A percentile compares a stretch with the other conserved stretches of the same genome.
phyloP scores from a whole-genome alignment of 2,797 vertebrate genomes.

The Gambusia yucatana region DNA sequence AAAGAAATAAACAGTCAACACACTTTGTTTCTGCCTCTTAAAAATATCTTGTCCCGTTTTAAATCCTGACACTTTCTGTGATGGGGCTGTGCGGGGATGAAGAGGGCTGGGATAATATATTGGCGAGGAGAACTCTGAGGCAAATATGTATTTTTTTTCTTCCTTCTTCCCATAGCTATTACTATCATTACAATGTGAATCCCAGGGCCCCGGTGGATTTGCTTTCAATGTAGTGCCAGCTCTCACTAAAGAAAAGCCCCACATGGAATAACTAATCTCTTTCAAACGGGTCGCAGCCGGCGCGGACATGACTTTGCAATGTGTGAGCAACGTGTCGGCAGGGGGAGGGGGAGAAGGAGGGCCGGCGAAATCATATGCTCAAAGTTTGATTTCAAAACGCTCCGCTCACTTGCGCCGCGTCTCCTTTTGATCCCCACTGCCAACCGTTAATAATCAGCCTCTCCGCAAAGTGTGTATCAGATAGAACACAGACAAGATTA shows the following conservation, averaged over 20 bases:
- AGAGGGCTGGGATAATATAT: conserved; percentile 55
- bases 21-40: conserved; percentile 79
- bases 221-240: conserved; percentile 73
- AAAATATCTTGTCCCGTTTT: conserved; percentile 81
- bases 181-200: conserved; percentile 79
- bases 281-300: conserved; percentile 71
- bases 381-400: conserved; percentile 80
- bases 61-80: conserved; percentile 74
- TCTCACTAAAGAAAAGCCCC: conserved; percentile 74
- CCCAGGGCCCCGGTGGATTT: conserved; percentile 72
- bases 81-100: conserved; percentile 65
- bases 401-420: conserved; percentile 42
- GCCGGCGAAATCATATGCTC: conserved; percentile 71
- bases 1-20: conserved; percentile 80
- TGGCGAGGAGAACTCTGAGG: conserved; percentile 53
- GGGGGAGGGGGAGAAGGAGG: conserved; percentile 4
- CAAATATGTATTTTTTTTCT: conserved; percentile 32
- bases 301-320: conserved; percentile 77
- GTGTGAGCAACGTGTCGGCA: conserved; percentile 43
- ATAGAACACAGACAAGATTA: conserved; percentile 74
- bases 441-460: conserved; percentile 77
- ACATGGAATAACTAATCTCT: conserved; percentile 77
- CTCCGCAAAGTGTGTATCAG: conserved; percentile 77
- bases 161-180: conserved; percentile 63
- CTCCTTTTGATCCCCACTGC: conserved; percentile 73